phyloP scores from a whole-genome alignment of 2,113 vertebrate species.

The Gallinago jamesoni region DNA sequence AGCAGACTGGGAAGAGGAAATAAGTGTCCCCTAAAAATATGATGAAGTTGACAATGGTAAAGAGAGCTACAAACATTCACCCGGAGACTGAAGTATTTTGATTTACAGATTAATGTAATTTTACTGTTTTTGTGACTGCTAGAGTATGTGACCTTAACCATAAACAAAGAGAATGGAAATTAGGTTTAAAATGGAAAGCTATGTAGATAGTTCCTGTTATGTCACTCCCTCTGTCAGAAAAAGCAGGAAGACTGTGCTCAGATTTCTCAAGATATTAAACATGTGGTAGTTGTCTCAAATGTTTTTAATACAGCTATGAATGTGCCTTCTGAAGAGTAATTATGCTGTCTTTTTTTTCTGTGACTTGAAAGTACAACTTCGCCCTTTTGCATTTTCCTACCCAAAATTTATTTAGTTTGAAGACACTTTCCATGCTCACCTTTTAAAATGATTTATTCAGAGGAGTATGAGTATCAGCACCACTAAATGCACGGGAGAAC shows the following conservation, averaged over 20 bases:
- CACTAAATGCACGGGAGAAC: background rate
- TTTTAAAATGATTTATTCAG: background rate
- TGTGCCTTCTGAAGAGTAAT: background rate
- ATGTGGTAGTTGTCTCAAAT: conserved; percentile 14
- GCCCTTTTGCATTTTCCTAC: background rate
- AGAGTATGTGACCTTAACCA: background rate
- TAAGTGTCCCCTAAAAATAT: background rate
- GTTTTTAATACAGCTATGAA: background rate
- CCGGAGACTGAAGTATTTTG: background rate
- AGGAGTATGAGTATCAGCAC: background rate
- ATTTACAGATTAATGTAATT: background rate
- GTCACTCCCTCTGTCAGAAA: conserved; percentile 12
- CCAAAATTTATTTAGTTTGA: background rate
- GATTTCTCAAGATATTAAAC: conserved; percentile 36
- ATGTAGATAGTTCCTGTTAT: conserved; percentile 26
- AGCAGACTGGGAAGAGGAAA: background rate
- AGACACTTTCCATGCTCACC: background rate
- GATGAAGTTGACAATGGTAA: background rate
- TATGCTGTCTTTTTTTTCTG: background rate
- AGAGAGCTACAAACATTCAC: background rate
- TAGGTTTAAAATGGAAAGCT: conserved; percentile 45
- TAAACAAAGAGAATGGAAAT: conserved; percentile 37
- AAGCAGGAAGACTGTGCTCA: conserved; percentile 20
- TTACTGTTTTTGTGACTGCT: background rate
- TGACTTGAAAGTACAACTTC: background rate